These are phyloP conservation scores for Picus viridis DNA, from an alignment of 2,797 vertebrate species.

Conservation along the genomic window DNA sequence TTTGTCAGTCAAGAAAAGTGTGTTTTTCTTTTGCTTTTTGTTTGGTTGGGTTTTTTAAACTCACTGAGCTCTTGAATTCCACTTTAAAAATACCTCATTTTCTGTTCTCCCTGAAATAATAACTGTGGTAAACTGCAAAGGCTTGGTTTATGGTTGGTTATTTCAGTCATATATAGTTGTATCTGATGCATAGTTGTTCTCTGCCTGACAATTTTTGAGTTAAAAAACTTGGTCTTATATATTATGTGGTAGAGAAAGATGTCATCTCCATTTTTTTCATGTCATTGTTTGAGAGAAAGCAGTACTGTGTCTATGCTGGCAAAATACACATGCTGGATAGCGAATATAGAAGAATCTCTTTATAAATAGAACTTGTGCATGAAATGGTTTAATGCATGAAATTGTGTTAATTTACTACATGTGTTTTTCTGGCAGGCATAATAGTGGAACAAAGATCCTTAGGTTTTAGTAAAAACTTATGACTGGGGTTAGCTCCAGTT, in stretches of 20 bases:
- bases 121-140: not conserved
- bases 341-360: conserved; percentile 55
- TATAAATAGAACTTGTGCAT: conserved; percentile 66
- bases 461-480: not conserved
- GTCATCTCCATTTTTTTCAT: conserved; percentile 55
- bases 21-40: not conserved
- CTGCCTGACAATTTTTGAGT: conserved; percentile 51
- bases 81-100: not conserved
- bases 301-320: conserved; percentile 62
- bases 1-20: not conserved
- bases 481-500: not conserved
- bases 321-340: conserved; percentile 52
- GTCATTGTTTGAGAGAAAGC: conserved; percentile 65
- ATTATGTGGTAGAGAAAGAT: conserved; percentile 44
- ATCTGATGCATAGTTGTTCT: conserved; percentile 19
- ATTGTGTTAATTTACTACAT: conserved; percentile 41
- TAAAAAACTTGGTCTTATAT: conserved; percentile 11
- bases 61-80: not conserved
- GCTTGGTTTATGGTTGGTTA: not conserved
- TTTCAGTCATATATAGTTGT: not conserved
- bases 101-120: not conserved
- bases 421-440: conserved; percentile 6
- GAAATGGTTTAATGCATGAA: not conserved
- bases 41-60: not conserved
- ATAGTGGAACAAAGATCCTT: not conserved